A percentile compares a stretch with the other conserved stretches of the same genome.
These are phyloP conservation scores for Drosophila rubida DNA, from an alignment of 2,888 invertebrate species.

Conservation along the genomic window DNA sequence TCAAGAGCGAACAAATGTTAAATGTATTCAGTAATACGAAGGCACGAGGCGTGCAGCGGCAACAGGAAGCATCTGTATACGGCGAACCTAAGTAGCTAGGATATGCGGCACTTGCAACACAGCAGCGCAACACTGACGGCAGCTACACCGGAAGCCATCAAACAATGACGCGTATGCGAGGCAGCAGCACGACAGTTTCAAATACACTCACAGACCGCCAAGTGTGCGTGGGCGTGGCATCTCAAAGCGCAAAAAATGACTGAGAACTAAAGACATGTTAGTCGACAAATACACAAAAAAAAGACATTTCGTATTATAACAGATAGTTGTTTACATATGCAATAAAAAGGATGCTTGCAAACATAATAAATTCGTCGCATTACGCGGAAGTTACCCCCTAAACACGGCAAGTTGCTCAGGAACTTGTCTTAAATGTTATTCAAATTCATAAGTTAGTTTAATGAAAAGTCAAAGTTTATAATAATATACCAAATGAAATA, in stretches of 20 bases:
- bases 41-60: conserved; percentile 26
- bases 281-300: not conserved
- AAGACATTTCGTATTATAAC: conserved; percentile 15
- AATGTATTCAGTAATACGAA: conserved; percentile 51
- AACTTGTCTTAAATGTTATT: not conserved
- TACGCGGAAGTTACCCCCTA: not conserved
- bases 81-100: conserved; percentile 68
- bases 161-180: conserved; percentile 64
- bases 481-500: no score
- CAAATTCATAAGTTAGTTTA: no score
- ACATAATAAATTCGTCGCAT: conserved; percentile 18
- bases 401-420: not conserved
- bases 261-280: conserved; percentile 17
- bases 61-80: conserved; percentile 59
- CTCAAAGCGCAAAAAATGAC: conserved; percentile 24
- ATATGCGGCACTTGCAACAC: conserved; percentile 55
- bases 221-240: not conserved
- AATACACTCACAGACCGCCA: conserved; percentile 5
- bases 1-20: conserved; percentile 51
- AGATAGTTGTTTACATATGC: conserved; percentile 20
- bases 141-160: conserved; percentile 70
- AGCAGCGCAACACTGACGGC: conserved; percentile 20
- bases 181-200: conserved; percentile 38
- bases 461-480: no score
- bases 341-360: conserved; percentile 26